Percentiles rank a stretch among this genome's conserved stretches.
These are phyloP conservation scores for Lochmaea capreae DNA, from an alignment of 2,888 invertebrate genomes.

Conservation along the genomic window DNA sequence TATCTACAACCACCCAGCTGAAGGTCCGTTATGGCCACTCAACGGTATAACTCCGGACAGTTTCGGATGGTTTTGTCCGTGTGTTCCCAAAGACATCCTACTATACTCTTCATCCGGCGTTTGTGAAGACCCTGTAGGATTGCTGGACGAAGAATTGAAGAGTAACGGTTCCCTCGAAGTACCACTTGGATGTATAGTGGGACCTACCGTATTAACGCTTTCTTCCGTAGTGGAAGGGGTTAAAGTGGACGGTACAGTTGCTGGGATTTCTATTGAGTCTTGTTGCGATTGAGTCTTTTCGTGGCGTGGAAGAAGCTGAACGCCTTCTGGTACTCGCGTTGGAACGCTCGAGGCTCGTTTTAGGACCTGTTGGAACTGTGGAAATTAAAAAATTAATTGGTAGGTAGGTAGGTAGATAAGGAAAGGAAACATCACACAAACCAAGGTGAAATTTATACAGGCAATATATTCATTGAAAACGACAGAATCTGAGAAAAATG, in stretches of 20 bases:
- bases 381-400: background rate
- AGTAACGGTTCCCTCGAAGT: conserved; percentile 73
- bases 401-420: no score
- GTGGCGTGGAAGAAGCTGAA: conserved; percentile 66
- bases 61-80: conserved; percentile 69
- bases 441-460: no score
- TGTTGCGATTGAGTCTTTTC: conserved; percentile 75
- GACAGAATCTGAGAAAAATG: no score
- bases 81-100: conserved; percentile 47
- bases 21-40: conserved; percentile 78
- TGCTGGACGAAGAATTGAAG: conserved; percentile 67
- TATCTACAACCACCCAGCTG: conserved; percentile 74
- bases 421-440: no score
- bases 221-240: conserved; percentile 69
- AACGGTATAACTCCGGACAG: conserved; percentile 80
- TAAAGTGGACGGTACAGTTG: conserved; percentile 58
- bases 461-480: background rate
- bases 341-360: conserved; percentile 81
- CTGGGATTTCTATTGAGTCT: conserved; percentile 67
- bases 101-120: conserved; percentile 66
- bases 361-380: conserved; percentile 67
- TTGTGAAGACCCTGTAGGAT: conserved; percentile 63
- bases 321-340: conserved; percentile 67
- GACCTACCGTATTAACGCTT: conserved; percentile 47
- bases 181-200: conserved; percentile 38